Evolutionary conservation across 2,888 invertebrate genomes (phyloP).

Genomic region (Patella caerulea): DNA sequence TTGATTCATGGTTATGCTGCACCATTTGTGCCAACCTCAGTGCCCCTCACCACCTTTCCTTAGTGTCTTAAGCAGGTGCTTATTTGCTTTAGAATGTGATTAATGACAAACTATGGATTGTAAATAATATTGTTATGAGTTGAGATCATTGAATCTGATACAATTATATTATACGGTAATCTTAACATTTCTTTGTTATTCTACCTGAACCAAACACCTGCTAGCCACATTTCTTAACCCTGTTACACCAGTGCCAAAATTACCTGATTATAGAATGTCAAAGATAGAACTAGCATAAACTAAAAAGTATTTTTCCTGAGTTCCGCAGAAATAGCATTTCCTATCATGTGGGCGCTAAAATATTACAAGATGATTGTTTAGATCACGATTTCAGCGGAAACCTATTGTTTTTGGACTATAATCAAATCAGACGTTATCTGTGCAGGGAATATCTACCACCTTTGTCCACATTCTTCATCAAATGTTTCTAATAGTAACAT

Average conservation of each 20-base stretch:
- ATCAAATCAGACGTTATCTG: slow-evolving; percentile 7
- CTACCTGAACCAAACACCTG: slow-evolving; percentile 3
- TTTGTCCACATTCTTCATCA: slow-evolving; percentile 4
- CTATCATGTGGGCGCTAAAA: neutral
- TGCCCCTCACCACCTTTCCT: too few species aligned
- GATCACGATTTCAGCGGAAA: neutral
- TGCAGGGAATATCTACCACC: neutral
- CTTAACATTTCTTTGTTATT: slow-evolving; percentile 1
- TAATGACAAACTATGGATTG: too few species aligned
- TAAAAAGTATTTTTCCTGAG: neutral
- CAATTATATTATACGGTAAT: neutral
- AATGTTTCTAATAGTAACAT: slow-evolving; percentile 7
- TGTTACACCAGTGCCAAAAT: neutral
- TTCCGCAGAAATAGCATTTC: neutral
- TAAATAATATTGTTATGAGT: too few species aligned
- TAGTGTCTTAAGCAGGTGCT: too few species aligned
- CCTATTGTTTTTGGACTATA: slow-evolving; percentile 2
- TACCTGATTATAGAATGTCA: slow-evolving; percentile 10
- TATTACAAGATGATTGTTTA: slow-evolving; percentile 5
- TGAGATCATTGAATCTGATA: too few species aligned
- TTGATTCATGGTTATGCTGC: too few species aligned
- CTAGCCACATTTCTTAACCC: neutral
- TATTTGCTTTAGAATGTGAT: too few species aligned
- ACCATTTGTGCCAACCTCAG: too few species aligned
- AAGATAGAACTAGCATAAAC: slow-evolving; percentile 5